Base-by-base conservation (phyloP, 1,140 invertebrate genomes). In the Drosophila lacertosa region DNA sequence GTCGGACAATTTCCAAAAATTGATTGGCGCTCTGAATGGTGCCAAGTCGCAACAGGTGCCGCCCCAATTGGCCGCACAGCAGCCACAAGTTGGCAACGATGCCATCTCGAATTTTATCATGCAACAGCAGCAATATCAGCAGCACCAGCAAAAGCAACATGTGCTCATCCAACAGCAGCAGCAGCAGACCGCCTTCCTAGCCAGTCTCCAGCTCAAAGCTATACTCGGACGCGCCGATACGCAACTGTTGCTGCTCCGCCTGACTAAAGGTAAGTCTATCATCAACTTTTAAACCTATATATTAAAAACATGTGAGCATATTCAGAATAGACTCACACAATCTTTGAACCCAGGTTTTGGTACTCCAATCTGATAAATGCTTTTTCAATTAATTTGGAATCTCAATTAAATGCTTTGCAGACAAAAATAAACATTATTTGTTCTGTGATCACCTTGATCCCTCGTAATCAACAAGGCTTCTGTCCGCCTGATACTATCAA, bases 31-130 rank as follows among this genome's bases (percentile, higher is more conserved):
- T 24, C 58, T 90, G 1, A 76, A 67, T 35, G 66, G 60, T 13
- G 37, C 40, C 16, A 86, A 86, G 37, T 63, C 65, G 7, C 64
- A 72, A 47, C 13, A 32, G 10, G 33, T 44, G 13, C 69, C 64
- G 37, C 48, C 20, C 26, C 64, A 40, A 6, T 20, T 54, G 9
- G 33, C 48, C n/a, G 1, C 45, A 9, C 74, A 62, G 15, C 22
- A 60, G 37, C 24, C 44, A 9, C 68, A 32, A 18, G 54, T 66
- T n/a, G 59, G 59, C 22, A 70, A 57, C 22, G 83, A 89, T 71
- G 86, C 89, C 44, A 74, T 90, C 11, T 81, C 89, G 1, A 90
- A 81, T 55, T 89, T 90, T 13, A 90, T 90, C 5, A 40, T 88
- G 6, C 88, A 90, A 55, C 82, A 90, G 48, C 88, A 89, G 15